Conservation (phyloP, 37 sponge, comb jelly and placozoan species). For the Oopsacas minuta region DNA sequence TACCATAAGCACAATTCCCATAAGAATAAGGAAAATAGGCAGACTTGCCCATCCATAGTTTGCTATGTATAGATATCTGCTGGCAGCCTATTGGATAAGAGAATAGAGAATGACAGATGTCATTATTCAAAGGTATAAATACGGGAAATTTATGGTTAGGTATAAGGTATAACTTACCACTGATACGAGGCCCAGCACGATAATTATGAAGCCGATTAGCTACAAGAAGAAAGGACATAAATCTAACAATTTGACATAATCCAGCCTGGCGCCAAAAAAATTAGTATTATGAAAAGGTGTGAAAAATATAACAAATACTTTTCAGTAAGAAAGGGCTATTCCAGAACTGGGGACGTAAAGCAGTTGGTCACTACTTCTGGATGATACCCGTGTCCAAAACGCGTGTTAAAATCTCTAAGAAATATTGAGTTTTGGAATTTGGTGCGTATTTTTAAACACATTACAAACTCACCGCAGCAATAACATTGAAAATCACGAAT, state of each 20-base stretch:
- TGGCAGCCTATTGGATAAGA: background rate
- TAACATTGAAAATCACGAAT: background rate
- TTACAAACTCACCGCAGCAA: constrained; percentile 1
- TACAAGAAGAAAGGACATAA: background rate
- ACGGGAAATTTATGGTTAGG: too few relatives aligned
- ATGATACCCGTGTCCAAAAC: too few relatives aligned
- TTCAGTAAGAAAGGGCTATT: too few relatives aligned
- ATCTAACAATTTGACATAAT: too few relatives aligned
- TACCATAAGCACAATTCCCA: background rate
- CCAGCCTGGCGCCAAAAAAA: too few relatives aligned
- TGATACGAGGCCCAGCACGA: background rate
- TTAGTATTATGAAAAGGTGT: too few relatives aligned
- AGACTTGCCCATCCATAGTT: background rate
- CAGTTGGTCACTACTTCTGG: too few relatives aligned
- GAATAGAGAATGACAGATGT: background rate
- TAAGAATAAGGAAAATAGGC: background rate
- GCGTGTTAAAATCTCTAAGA: too few relatives aligned
- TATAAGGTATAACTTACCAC: background rate
- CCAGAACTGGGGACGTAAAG: too few relatives aligned
- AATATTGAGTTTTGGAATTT: too few relatives aligned
- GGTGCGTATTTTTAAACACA: too few relatives aligned
- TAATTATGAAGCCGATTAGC: background rate
- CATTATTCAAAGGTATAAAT: background rate
- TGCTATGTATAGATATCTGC: background rate
- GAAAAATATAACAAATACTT: too few relatives aligned